These are phyloP conservation scores for Zaprionus gabonicus DNA, from an alignment of 1,140 invertebrate genomes.

Conservation along the genomic window DNA sequence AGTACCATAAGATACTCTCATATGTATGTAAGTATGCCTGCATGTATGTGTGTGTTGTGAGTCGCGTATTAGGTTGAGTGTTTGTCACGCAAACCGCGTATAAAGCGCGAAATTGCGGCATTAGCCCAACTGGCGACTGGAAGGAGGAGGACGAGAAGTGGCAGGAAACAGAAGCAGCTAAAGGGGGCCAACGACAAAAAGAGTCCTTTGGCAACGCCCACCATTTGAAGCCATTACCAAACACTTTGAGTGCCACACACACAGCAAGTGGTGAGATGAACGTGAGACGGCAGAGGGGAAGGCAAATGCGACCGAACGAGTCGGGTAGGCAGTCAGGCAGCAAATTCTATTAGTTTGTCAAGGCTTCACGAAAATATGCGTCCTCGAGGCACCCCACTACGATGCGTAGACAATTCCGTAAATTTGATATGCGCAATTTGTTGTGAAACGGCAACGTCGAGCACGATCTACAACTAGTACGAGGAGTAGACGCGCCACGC, in stretches of 20 bases:
- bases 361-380: conserved; percentile 54
- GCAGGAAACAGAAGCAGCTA: conserved; percentile 6
- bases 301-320: conserved; percentile 1
- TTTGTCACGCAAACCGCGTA: conserved; percentile 75
- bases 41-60: conserved; percentile 7
- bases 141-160: background rate
- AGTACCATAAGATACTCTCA: conserved; percentile 25
- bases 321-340: conserved; percentile 48
- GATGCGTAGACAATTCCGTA: conserved; percentile 69
- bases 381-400: background rate
- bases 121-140: conserved; percentile 51
- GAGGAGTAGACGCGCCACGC: conserved; percentile 13
- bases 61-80: conserved; percentile 26
- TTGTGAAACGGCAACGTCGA: conserved; percentile 70
- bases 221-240: conserved; percentile 71
- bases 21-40: background rate
- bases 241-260: conserved; percentile 65
- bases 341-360: conserved; percentile 79
- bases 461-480: conserved; percentile 41
- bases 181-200: background rate
- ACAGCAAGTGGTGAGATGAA: background rate
- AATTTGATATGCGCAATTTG: conserved; percentile 83
- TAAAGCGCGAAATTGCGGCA: conserved; percentile 68
- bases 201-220: conserved; percentile 66
- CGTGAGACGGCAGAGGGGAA: background rate